Conservation (phyloP, 2,888 invertebrate genomes). For the Amblyteles armatorius region DNA sequence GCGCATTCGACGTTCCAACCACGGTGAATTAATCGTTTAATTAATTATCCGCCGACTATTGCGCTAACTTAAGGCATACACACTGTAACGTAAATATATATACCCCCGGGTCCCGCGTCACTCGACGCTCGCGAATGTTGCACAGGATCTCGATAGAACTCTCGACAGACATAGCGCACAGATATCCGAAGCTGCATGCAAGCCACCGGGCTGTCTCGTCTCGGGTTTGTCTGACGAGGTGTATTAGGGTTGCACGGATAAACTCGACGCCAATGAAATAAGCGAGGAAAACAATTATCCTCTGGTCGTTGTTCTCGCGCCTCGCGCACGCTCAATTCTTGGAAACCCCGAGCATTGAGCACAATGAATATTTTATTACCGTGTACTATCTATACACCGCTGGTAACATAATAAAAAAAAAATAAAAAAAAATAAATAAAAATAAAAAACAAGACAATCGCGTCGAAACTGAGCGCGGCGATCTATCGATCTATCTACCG, state of each 20-base stretch:
- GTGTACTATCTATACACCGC: slow-evolving; percentile 21
- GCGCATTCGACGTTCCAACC: slow-evolving; percentile 46
- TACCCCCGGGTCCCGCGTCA: slow-evolving; percentile 10
- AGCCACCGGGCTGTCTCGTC: slow-evolving; percentile 38
- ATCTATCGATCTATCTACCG: slow-evolving; percentile 53
- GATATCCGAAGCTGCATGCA: neutral
- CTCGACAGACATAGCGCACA: slow-evolving; percentile 16
- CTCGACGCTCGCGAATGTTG: slow-evolving; percentile 50
- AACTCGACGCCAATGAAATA: slow-evolving; percentile 43
- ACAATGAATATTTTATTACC: slow-evolving; percentile 52
- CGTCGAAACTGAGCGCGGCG: slow-evolving; percentile 51
- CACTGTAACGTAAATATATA: slow-evolving; percentile 13
- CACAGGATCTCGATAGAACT: slow-evolving; percentile 26
- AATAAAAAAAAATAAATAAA: slow-evolving; percentile 12
- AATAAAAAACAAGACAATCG: slow-evolving; percentile 35
- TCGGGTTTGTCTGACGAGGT: slow-evolving; percentile 41
- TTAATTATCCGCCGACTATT: slow-evolving; percentile 69
- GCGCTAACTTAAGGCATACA: slow-evolving; percentile 59
- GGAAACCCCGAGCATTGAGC: slow-evolving; percentile 40
- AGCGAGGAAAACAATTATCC: slow-evolving; percentile 60
- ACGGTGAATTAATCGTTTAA: slow-evolving; percentile 68
- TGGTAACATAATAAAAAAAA: slow-evolving; percentile 3
- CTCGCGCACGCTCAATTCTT: slow-evolving; percentile 43
- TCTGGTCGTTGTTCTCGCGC: slow-evolving; percentile 63
- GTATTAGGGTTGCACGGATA: slow-evolving; percentile 48